Base-by-base conservation (phyloP, 1,140 invertebrate genomes). In the Metaphire vulgaris region DNA sequence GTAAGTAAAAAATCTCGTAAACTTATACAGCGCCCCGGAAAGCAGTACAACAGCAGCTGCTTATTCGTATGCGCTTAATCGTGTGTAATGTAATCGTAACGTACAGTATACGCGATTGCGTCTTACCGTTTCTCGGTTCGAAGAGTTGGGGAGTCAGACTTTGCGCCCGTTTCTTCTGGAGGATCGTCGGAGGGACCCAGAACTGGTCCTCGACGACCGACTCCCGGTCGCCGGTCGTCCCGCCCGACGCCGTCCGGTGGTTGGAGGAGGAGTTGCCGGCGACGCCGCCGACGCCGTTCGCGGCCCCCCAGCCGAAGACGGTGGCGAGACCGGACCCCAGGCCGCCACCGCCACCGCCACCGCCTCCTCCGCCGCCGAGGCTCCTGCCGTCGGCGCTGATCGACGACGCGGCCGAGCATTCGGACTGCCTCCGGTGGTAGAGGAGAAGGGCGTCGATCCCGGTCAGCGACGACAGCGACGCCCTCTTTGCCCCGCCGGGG, bases 171-270 rank as follows among this genome's bases (percentile, higher is more conserved):
- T 78, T 80, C 74, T 74, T 74, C 14, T 65, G 75, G 41, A 73
- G 67, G 41, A 79, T 67, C 16, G 69, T 76, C 1, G 79, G 77
- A 0, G 80, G 79, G n/a, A 80, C 78, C 79, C 79, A 80, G 75
- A 80, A 80, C 67, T 80, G 79, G 30, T 69, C 76, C 56, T 41
- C 41, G 41, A 21, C 21, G 41, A 21, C 21, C 6, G 41, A 56
- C 6, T 56, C 41, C 41, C 21, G 41, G 41, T 56, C 41, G 41
- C 6, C 41, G 6, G 41, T 21, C 41, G 41, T 21, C 21, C 21
- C 41, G 41, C 6, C 41, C 21, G 41, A 6, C 41, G 41, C 41
- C 21, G 41, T 12, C 6, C 6, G 6, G 21, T 6, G 6, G 6
- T 56, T 56, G 6, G 41, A 12, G 41, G 41, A 56, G 41, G 6